Conservation (phyloP, 2,888 invertebrate genomes). For the Ernsta delagoae region DNA sequence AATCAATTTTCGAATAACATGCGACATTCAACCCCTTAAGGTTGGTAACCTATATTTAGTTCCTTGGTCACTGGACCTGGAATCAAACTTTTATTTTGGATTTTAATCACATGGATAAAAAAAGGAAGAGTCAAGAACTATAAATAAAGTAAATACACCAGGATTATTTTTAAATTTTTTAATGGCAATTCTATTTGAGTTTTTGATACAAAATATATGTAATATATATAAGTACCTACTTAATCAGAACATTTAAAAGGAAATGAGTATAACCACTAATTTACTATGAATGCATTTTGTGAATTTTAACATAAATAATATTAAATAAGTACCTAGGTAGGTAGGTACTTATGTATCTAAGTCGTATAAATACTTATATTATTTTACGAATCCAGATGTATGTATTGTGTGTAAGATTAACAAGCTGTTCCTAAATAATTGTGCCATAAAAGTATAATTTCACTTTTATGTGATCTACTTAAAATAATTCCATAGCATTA, state of each 20-base stretch:
- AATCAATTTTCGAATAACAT: too few relatives aligned
- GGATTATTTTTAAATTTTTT: slow-evolving; percentile 15
- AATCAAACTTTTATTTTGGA: too few relatives aligned
- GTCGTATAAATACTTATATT: neutral
- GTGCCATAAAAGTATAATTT: slow-evolving; percentile 25
- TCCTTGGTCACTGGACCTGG: too few relatives aligned
- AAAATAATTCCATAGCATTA: slow-evolving; percentile 17
- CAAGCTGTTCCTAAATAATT: slow-evolving; percentile 10
- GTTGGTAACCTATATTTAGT: too few relatives aligned
- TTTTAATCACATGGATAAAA: too few relatives aligned
- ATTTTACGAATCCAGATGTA: slow-evolving; percentile 11
- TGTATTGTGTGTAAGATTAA: neutral
- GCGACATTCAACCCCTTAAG: too few relatives aligned
- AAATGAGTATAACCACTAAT: too few relatives aligned
- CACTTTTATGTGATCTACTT: slow-evolving; percentile 3
- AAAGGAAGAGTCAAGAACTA: too few relatives aligned
- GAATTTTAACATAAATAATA: neutral
- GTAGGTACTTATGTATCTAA: too few relatives aligned
- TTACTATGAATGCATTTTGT: too few relatives aligned
- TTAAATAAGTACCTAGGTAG: neutral
- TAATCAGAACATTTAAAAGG: slow-evolving; percentile 7
- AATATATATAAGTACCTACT: neutral
- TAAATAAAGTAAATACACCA: too few relatives aligned
- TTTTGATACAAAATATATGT: slow-evolving; percentile 27
- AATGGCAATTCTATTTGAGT: slow-evolving; percentile 29